A percentile compares a stretch with the other conserved stretches of the same genome.
phyloP scores from a whole-genome alignment of 2,888 invertebrate genomes.

The Drosophila kanekoi region DNA sequence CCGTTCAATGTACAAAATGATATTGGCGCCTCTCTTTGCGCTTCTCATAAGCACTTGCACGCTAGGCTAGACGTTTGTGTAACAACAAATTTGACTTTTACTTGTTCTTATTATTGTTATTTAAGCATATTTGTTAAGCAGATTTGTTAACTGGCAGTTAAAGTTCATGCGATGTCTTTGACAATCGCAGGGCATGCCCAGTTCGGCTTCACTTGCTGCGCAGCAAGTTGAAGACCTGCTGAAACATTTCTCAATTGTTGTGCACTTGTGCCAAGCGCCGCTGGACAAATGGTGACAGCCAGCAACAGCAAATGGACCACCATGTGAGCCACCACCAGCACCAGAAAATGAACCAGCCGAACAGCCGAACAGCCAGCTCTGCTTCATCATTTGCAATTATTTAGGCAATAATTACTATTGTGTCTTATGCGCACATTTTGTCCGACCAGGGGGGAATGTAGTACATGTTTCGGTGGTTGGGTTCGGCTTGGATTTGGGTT shows the following conservation, averaged over 20 bases:
- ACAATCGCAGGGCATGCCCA: conserved; percentile 19
- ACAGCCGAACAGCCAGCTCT: conserved; percentile 16
- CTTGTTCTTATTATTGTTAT: no score
- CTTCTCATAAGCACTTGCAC: conserved; percentile 7
- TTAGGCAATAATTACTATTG: conserved; percentile 84
- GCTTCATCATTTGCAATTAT: conserved; percentile 82
- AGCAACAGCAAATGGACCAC: conserved; percentile 51
- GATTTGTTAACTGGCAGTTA: no score
- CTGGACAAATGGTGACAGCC: conserved; percentile 57
- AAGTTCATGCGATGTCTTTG: neutral
- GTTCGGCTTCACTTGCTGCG: neutral
- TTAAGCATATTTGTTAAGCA: no score
- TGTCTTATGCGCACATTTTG: conserved; percentile 82
- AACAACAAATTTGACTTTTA: no score
- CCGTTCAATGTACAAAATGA: conserved; percentile 41
- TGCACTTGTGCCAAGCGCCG: conserved; percentile 65
- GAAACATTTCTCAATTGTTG: conserved; percentile 58
- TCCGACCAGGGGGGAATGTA: conserved; percentile 1
- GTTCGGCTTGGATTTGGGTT: neutral
- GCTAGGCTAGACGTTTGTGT: no score
- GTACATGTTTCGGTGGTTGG: neutral
- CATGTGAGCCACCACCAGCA: conserved; percentile 54
- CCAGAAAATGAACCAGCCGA: conserved; percentile 14
- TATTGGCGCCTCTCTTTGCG: conserved; percentile 14
- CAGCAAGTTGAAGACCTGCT: conserved; percentile 39